phyloP scores from a whole-genome alignment of 2,113 vertebrate genomes.

The Dendrocopos noguchii region DNA sequence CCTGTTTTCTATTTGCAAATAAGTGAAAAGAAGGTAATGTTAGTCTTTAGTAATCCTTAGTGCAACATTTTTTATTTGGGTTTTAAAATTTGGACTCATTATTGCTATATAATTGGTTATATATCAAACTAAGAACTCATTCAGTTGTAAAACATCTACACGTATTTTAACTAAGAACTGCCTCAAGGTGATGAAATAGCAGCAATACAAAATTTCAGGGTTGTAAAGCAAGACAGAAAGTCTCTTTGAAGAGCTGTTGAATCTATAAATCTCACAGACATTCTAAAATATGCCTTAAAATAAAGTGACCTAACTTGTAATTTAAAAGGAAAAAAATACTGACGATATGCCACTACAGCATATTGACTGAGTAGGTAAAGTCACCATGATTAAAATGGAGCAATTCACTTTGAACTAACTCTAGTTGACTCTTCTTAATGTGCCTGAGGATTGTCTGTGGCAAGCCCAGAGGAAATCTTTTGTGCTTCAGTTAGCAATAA shows the following conservation, averaged over 20 bases:
- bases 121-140: constrained; percentile 69
- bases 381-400: constrained; percentile 74
- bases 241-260: constrained; percentile 53
- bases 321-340: constrained; percentile 34
- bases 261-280: constrained; percentile 55
- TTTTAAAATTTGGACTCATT: constrained; percentile 71
- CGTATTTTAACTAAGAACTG: constrained; percentile 67
- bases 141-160: constrained; percentile 52
- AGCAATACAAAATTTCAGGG: constrained; percentile 57
- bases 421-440: constrained; percentile 73
- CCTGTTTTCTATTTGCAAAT: constrained; percentile 44
- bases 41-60: constrained; percentile 56
- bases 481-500: constrained; percentile 78
- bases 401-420: constrained; percentile 81
- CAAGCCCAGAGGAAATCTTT: constrained; percentile 78
- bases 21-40: constrained; percentile 31
- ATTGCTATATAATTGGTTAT: constrained; percentile 68
- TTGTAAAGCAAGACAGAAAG: constrained; percentile 52
- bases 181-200: constrained; percentile 68
- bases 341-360: constrained; percentile 13
- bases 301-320: constrained; percentile 50
- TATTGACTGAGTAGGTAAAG: constrained; percentile 63
- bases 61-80: constrained; percentile 68
- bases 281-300: constrained; percentile 59
- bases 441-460: constrained; percentile 75